phyloP scores from a whole-genome alignment of 2,113 vertebrate species.

The Periophthalmus modestus region DNA sequence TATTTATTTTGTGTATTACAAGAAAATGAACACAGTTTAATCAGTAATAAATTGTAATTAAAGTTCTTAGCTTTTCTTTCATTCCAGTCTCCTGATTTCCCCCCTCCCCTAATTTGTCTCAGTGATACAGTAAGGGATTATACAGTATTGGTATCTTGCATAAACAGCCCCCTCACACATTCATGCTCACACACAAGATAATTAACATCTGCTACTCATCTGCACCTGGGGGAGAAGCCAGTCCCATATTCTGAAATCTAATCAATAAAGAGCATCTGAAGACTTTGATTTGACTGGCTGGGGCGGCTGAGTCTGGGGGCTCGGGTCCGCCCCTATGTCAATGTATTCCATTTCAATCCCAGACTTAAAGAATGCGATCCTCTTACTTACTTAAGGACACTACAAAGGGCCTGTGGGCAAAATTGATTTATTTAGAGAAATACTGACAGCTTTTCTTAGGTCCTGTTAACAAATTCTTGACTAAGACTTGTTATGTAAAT shows the following conservation, averaged over 20 bases:
- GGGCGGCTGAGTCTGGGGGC: constrained; percentile 38
- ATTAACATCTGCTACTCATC: constrained; percentile 75
- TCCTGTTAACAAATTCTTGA: constrained; percentile 61
- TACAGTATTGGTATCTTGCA: constrained; percentile 27
- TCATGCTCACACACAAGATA: constrained; percentile 57
- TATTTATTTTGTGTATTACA: too few relatives aligned
- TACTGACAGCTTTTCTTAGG: constrained; percentile 48
- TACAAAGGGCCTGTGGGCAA: constrained; percentile 42
- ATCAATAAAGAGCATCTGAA: constrained; percentile 78
- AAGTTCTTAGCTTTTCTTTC: background rate
- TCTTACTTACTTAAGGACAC: constrained; percentile 70
- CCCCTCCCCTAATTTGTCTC: constrained; percentile 29
- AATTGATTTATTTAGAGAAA: constrained; percentile 71
- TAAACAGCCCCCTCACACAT: constrained; percentile 26
- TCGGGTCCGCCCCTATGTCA: constrained; percentile 63
- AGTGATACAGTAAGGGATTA: constrained; percentile 36
- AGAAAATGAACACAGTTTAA: background rate
- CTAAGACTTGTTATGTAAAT: constrained; percentile 59
- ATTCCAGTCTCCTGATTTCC: background rate
- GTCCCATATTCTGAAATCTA: constrained; percentile 74
- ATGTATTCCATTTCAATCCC: constrained; percentile 75
- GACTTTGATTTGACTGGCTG: constrained; percentile 73
- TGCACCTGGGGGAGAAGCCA: constrained; percentile 70
- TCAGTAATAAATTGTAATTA: background rate
- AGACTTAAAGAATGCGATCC: constrained; percentile 74